A percentile compares a stretch with the other conserved stretches of the same genome.
phyloP scores from a whole-genome alignment of 2,113 vertebrate genomes.

The Vanacampus margaritifer region DNA sequence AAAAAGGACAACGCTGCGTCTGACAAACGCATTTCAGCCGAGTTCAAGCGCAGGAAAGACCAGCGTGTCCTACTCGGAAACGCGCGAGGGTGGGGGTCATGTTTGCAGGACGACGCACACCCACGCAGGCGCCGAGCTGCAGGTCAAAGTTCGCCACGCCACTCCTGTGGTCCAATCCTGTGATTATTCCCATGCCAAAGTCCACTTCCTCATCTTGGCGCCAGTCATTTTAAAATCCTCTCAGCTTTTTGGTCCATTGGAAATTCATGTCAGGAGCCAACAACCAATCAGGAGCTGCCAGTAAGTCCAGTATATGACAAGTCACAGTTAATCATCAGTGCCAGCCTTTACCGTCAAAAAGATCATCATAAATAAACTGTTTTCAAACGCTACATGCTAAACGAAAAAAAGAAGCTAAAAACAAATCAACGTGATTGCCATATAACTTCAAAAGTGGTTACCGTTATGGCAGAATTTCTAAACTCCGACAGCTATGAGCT shows the following conservation, averaged over 20 bases:
- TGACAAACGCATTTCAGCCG: conserved; percentile 27
- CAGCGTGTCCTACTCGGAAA: neutral
- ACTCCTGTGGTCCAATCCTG: neutral
- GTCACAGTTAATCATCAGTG: no score
- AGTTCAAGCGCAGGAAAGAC: conserved; percentile 19
- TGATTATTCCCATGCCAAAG: neutral
- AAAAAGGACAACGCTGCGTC: conserved; percentile 24
- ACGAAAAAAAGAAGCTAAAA: no score
- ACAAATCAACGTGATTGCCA: no score
- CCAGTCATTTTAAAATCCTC: neutral
- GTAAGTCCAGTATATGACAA: no score
- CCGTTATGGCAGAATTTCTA: no score
- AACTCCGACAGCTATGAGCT: no score
- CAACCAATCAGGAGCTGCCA: no score
- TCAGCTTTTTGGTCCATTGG: neutral
- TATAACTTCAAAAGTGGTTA: no score
- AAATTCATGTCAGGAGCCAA: neutral
- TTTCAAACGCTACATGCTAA: no score
- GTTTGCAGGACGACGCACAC: neutral
- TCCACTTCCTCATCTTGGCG: neutral
- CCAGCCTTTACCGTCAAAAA: no score
- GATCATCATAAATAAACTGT: no score
- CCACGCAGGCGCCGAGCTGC: neutral
- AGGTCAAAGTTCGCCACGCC: neutral
- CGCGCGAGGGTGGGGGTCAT: neutral